Conservation (phyloP, 2,888 invertebrate genomes). For the Urechis unicinctus region DNA sequence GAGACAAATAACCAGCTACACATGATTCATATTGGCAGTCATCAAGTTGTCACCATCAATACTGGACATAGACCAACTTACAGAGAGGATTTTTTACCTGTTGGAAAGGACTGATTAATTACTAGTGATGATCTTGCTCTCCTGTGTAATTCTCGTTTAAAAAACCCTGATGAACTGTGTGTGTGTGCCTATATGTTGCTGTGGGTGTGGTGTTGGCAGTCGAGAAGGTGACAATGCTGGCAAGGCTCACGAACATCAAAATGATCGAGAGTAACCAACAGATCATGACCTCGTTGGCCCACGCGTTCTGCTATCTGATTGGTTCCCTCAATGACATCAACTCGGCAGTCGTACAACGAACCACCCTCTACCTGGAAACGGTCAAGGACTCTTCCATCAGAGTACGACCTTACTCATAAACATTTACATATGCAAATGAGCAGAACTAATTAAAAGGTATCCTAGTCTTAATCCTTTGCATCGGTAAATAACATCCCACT, state of each 20-base stretch:
- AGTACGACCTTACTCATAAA: too few species aligned
- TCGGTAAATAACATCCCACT: neutral
- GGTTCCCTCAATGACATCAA: conserved; percentile 93
- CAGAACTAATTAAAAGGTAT: neutral
- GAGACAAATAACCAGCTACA: too few species aligned
- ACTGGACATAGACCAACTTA: too few species aligned
- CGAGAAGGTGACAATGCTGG: conserved; percentile 87
- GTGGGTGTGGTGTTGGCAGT: conserved; percentile 55
- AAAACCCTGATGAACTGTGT: neutral
- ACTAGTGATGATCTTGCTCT: too few species aligned
- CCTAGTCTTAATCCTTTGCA: neutral
- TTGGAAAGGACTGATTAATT: too few species aligned
- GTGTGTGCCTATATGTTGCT: too few species aligned
- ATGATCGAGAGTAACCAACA: conserved; percentile 62
- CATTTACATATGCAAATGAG: too few species aligned
- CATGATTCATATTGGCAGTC: too few species aligned
- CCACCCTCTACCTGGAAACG: conserved; percentile 85
- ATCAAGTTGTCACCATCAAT: too few species aligned
- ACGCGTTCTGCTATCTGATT: conserved; percentile 93
- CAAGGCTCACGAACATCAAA: conserved; percentile 82
- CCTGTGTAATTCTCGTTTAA: too few species aligned
- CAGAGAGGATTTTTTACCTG: too few species aligned
- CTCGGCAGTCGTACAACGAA: conserved; percentile 88
- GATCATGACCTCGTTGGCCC: conserved; percentile 86
- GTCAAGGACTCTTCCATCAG: conserved; percentile 82